Base-by-base conservation (phyloP, 2,888 invertebrate species). In the Drosophila kuntzei region DNA sequence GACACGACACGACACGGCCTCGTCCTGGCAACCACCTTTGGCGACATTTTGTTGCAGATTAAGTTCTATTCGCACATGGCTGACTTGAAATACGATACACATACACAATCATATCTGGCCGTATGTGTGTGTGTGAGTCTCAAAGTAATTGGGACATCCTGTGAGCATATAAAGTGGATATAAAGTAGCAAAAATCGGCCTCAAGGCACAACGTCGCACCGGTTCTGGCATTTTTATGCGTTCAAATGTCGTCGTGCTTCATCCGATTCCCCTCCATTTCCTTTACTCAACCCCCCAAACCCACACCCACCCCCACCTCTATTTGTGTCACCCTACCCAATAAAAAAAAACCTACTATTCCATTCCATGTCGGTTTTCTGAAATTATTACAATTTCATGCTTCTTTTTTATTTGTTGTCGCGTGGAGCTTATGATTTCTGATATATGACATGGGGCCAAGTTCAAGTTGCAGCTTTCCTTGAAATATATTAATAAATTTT, bases 21-120 rank as follows among this genome's bases (percentile, higher is more conserved):
- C 50, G 58, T 29, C 36, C 50, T 73, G 71, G 58, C 90, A 87
- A 85, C 87, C 89, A 85, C 90, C 89, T 90, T 88, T 88, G 89
- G 83, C 88, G 89, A 90, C 91, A 90, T 91, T 90, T 90, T 91
- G 91, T 91, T 90, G 91, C 89, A 91, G 91, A 90, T 91, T 90
- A 91, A 90, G 90, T 90, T 88, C 90, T 88, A 91, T 91, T 90
- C 91, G 90, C 91, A 90, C 90, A 91, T 91, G 90, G 86, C 82
- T 91, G 91, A 68, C 88, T 89, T 91, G 90, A 90, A 91, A 91
- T 91, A 90, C 90, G 91, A 90, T 90, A 79, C 71, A 71, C 61
- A 44, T 70, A 66, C 68, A 76, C 61, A 66, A 29, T 22, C 29
- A 39, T 29, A 53, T 50, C n/a, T 63, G 46, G 46, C 37, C 54